Conservation (phyloP, 2,888 invertebrate species). For the Cryptocephalus moraei region DNA sequence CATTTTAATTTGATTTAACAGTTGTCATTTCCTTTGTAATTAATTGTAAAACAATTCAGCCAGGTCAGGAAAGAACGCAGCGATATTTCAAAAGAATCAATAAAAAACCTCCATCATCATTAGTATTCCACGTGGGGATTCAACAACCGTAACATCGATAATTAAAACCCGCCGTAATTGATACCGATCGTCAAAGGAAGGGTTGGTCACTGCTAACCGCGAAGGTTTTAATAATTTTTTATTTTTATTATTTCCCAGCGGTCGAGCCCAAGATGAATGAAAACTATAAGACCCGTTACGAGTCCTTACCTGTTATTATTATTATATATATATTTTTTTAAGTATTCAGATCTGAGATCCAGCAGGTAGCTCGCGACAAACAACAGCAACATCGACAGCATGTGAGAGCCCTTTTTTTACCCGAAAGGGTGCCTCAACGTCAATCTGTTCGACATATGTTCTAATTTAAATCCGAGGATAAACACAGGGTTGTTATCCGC, state of each 20-base stretch:
- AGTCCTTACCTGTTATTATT: neutral
- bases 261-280: constrained; percentile 25
- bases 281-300: constrained; percentile 29
- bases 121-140: constrained; percentile 12
- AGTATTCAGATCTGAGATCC: constrained; percentile 24
- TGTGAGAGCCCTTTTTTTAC: constrained; percentile 12
- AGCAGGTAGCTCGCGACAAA: constrained; percentile 26
- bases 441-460: constrained; percentile 24
- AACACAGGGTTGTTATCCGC: constrained; percentile 10
- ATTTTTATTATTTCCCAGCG: constrained; percentile 23
- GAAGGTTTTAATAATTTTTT: constrained; percentile 13
- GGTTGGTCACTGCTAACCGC: constrained; percentile 12
- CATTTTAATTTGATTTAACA: too few species aligned
- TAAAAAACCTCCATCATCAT: constrained; percentile 1
- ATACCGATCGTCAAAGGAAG: constrained; percentile 12
- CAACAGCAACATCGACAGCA: constrained; percentile 3
- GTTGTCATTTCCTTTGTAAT: too few species aligned
- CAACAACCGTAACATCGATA: constrained; percentile 11
- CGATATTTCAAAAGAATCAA: too few species aligned
- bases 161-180: constrained; percentile 13
- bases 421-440: constrained; percentile 11
- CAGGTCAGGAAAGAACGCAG: too few species aligned
- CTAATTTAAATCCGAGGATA: constrained; percentile 16
- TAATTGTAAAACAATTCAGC: too few species aligned
- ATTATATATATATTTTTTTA: constrained; percentile 19